Evolutionary conservation across 1,140 invertebrate genomes (phyloP).

Genomic region (Pogonomyrmex californicus): DNA sequence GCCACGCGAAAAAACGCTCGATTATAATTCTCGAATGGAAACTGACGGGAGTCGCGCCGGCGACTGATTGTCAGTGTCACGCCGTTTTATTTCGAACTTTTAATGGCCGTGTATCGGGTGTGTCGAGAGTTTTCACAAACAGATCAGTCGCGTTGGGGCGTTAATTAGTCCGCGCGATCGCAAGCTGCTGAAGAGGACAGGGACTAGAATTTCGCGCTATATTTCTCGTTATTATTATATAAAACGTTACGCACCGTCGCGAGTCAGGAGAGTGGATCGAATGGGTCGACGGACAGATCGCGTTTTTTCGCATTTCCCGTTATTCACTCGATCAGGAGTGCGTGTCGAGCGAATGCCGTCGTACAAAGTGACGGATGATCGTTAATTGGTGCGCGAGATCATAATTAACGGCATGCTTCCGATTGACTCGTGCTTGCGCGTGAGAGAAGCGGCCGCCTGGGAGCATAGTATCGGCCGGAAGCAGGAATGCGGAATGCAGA

Average conservation of each 20-base stretch:
- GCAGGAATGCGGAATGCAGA: conserved; percentile 36
- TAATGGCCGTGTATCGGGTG: neutral
- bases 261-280: neutral
- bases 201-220: neutral
- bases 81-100: neutral
- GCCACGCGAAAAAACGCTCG: neutral
- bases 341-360: neutral
- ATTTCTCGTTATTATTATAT: neutral
- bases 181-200: neutral
- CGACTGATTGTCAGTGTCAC: neutral
- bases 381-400: conserved; percentile 8
- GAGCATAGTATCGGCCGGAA: conserved; percentile 18
- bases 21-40: neutral
- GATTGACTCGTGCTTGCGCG: neutral
- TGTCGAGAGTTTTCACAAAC: neutral
- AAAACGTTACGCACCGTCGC: neutral
- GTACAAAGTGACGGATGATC: conserved; percentile 3
- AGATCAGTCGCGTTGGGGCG: neutral
- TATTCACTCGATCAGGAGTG: neutral
- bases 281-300: neutral
- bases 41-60: neutral
- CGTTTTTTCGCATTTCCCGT: conserved; percentile 12
- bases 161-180: conserved; percentile 3
- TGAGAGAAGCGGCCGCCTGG: neutral
- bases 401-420: conserved; percentile 33